These are phyloP conservation scores for Ptychoptera contaminata DNA, from an alignment of 2,888 invertebrate genomes.

Conservation along the genomic window DNA sequence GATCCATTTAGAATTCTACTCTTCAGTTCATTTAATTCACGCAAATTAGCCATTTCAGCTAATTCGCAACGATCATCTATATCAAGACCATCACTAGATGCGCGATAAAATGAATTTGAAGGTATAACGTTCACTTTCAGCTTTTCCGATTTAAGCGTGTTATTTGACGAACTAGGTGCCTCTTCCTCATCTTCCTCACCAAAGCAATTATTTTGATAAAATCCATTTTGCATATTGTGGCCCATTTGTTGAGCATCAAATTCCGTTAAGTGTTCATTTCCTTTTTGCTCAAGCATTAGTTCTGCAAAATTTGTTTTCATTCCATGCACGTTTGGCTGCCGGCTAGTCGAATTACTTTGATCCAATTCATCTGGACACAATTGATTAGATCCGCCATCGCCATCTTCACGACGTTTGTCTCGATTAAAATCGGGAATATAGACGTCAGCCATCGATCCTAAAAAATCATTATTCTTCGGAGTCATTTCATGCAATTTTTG, in stretches of 20 bases:
- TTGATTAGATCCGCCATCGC: not conserved
- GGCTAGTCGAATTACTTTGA: not conserved
- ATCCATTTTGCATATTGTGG: slow-evolving; percentile 10
- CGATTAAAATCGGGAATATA: not conserved
- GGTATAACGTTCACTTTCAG: not conserved
- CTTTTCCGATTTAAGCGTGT: slow-evolving; percentile 13
- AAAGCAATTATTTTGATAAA: slow-evolving; percentile 15
- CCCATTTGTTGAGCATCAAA: not conserved
- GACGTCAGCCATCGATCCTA: not conserved
- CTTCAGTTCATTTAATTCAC: slow-evolving; percentile 13
- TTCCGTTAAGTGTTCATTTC: not conserved
- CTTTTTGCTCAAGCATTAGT: not conserved
- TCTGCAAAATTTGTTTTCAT: not conserved
- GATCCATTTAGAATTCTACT: slow-evolving; percentile 12
- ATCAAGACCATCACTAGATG: slow-evolving; percentile 3
- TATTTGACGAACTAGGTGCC: slow-evolving; percentile 13
- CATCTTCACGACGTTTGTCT: not conserved
- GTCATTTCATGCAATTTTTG: slow-evolving; percentile 2
- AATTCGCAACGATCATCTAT: slow-evolving; percentile 11
- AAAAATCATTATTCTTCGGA: not conserved
- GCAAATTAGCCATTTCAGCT: slow-evolving; percentile 14
- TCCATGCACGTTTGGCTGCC: no score
- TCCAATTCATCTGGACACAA: not conserved
- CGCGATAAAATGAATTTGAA: no score
- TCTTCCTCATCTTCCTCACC: slow-evolving; percentile 11